Conservation (phyloP, 2,113 vertebrate genomes). For the Eubucco bourcierii region DNA sequence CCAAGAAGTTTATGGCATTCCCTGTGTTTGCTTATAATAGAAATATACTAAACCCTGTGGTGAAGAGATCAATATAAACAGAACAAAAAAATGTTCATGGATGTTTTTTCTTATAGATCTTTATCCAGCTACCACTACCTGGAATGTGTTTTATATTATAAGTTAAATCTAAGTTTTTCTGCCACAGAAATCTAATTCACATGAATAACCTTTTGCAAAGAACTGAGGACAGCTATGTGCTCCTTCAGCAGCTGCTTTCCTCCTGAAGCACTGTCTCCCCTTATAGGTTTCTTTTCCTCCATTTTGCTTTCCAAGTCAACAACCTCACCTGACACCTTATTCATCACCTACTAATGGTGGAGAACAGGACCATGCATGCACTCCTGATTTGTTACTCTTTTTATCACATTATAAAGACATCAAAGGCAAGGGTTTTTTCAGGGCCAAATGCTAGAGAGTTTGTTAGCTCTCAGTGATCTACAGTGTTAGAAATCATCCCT, state of each 20-base stretch:
- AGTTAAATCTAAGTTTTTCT: not conserved
- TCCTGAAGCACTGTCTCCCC: not conserved
- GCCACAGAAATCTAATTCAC: not conserved
- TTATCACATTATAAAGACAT: not conserved
- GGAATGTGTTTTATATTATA: not conserved
- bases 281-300: not conserved
- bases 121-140: not conserved
- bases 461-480: not conserved
- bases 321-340: not conserved
- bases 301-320: constrained; percentile 29
- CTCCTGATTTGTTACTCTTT: not conserved
- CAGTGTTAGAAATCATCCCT: not conserved
- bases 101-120: not conserved
- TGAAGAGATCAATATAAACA: not conserved
- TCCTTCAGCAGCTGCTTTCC: not conserved
- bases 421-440: not conserved
- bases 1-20: not conserved
- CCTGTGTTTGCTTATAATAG: not conserved
- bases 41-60: not conserved
- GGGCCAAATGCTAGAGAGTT: not conserved
- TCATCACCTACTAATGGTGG: not conserved
- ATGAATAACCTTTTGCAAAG: not conserved
- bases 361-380: not conserved
- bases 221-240: not conserved
- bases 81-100: not conserved